Evolutionary conservation across 2,113 vertebrate genomes (phyloP).

Genomic region (Melanostigma gelatinosum): DNA sequence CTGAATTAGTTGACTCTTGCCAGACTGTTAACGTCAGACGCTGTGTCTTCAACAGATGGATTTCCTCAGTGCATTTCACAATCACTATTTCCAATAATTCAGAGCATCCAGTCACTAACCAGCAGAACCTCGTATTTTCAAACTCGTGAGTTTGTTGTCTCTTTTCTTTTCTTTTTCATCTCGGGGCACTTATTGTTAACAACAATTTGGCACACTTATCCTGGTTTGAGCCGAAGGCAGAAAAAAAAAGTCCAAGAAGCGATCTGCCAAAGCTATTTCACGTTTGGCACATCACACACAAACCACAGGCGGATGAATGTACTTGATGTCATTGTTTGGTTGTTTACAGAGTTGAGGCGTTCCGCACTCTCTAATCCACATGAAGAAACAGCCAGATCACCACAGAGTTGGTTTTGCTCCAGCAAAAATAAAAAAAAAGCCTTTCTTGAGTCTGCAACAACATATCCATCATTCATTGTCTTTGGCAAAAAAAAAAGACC

Average conservation of each 20-base stretch:
- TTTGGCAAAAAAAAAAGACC: constrained; percentile 45
- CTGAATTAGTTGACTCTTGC: constrained; percentile 35
- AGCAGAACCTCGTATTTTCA: constrained; percentile 30
- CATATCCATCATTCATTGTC: constrained; percentile 55
- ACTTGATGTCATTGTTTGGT: constrained; percentile 71
- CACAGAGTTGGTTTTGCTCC: constrained; percentile 55
- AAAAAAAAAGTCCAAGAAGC: constrained; percentile 29
- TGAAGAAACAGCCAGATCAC: constrained; percentile 58
- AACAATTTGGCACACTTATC: constrained; percentile 41
- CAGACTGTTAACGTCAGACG: constrained; percentile 46
- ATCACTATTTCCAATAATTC: constrained; percentile 38
- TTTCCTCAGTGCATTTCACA: constrained; percentile 58
- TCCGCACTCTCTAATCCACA: constrained; percentile 67
- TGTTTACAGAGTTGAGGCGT: constrained; percentile 76
- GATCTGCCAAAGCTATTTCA: constrained; percentile 73
- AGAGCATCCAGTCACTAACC: constrained; percentile 25
- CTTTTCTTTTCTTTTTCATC: constrained; percentile 1
- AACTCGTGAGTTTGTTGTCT: constrained; percentile 33
- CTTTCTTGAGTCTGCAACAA: constrained; percentile 58
- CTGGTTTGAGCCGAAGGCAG: constrained; percentile 42
- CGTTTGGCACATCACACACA: constrained; percentile 71
- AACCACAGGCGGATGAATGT: constrained; percentile 70
- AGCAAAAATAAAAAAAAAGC: constrained; percentile 49
- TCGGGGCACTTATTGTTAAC: constrained; percentile 32
- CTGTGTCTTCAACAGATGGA: constrained; percentile 43